Base-by-base conservation (phyloP, 2,797 vertebrate species). In the Rhinatrema bivittatum region DNA sequence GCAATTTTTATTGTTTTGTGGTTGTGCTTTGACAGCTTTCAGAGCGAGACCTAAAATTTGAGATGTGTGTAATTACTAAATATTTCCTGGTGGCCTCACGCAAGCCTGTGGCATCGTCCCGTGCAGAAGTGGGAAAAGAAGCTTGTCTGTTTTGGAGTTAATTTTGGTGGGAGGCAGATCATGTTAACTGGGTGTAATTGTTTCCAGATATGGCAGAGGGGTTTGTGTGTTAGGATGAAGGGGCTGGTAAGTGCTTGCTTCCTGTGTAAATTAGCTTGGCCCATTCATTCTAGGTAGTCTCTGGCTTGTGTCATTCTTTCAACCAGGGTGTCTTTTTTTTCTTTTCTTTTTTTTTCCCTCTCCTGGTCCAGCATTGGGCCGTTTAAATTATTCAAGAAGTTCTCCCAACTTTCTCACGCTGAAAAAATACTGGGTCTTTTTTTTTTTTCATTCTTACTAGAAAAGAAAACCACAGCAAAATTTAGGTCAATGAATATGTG, bases 151-250 rank as follows among this genome's bases (percentile, higher is more conserved):
- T 85, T n/a, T 69, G 78, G 80, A 83, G 84, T 87, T 94, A 91
- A 92, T 85, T 87, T 87, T 83, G 86, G 78, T 87, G 81, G 85
- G 81, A 76, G 72, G 84, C 85, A 76, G 90, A 91, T 96, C 93
- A 93, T 80, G 85, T 91, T 91, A 91, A 95, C 88, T 62, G 82
- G 78, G 70, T 72, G 66, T 90, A 94, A 96, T 93, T 88, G 87
- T 88, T 95, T 91, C 90, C 93, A 97, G 92, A 93, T 87, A 86
- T 77, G 84, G 77, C 80, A 53, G 70, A 82, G 84, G 87, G 85
- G 78, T 77, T 82, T 87, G 84, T 87, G 82, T 80, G 81, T 84
- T 78, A 54, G 80, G 85, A 85, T 79, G 78, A 87, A 88, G 72
- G 78, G 77, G 74, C 67, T 78, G 84, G 83, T 93, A 92, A 92